These are phyloP conservation scores for Nymphicus hollandicus DNA, from an alignment of 2,113 vertebrate species.

Conservation along the genomic window DNA sequence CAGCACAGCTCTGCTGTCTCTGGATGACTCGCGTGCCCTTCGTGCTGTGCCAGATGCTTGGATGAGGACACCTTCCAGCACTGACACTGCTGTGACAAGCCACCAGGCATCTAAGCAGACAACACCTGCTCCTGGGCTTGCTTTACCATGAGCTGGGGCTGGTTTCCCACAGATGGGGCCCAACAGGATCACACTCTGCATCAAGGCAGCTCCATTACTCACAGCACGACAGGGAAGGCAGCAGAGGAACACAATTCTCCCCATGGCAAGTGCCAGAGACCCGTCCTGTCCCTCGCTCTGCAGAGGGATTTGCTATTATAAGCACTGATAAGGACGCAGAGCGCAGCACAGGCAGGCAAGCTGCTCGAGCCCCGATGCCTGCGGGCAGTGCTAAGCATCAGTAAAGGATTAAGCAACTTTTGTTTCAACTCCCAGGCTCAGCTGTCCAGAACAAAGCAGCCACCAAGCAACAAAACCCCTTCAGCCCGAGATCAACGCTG, in stretches of 20 bases:
- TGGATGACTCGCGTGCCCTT: background rate
- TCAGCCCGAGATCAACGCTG: background rate
- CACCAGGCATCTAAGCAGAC: background rate
- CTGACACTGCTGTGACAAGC: background rate
- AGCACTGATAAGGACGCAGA: background rate
- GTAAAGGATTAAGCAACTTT: conserved; percentile 49
- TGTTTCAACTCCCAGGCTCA: conserved; percentile 23
- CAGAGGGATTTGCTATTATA: background rate
- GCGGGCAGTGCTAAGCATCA: background rate
- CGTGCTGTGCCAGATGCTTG: background rate
- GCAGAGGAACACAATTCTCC: background rate
- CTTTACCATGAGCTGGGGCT: background rate
- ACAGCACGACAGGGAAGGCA: background rate
- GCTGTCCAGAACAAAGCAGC: conserved; percentile 25
- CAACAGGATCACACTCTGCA: accelerated
- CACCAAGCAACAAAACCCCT: background rate
- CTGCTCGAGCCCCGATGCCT: background rate
- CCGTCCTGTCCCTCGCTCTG: background rate
- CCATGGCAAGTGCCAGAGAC: background rate
- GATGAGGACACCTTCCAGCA: background rate
- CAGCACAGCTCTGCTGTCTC: background rate
- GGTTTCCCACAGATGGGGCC: background rate
- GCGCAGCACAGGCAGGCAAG: background rate
- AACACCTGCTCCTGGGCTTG: background rate
- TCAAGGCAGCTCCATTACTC: background rate